Base-by-base conservation (phyloP, 92 coral and sea anemone species). In the Muricea muricata region DNA sequence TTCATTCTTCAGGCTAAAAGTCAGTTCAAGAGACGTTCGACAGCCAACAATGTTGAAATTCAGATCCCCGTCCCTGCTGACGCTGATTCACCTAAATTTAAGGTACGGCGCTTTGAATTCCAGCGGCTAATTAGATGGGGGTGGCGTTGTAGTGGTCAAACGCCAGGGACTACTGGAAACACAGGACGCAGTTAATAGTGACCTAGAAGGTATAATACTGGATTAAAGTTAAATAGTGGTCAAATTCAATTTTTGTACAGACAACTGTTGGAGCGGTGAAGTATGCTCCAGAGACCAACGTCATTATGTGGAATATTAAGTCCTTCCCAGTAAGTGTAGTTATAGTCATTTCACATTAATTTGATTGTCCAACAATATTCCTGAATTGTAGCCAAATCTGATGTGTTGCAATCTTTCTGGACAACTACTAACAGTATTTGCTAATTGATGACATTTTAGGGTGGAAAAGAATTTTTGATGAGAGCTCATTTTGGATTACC, bases 31-130 rank as follows among this genome's bases (percentile, higher is more conserved):
- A 90, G 98, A 58, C 91, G 99, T 42, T 97, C 99, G 68, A 97
- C 99, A 30, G 99, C 99, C 40, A 97, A 97, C 91, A 97, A 97
- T 87, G 99, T 97, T 42, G 99, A 97, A 82, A 97, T 97, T 87
- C 98, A 92, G 63, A 91, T 97, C 32, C 99, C 99, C 61, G 99
- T 97, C 1, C 99, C 99, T 21, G 30, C 88, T 15, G 99, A 97
- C 84, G 99, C 99, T 3, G 99, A 97, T 73, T 92, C 99, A 45
- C 99, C 99, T 5, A 93, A 94, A 89, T 97, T 97, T 78, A 97
- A 97, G 97, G 99, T 86, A 37, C n/a, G n/a, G n/a, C n/a, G n/a
- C n/a, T n/a, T n/a, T n/a, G n/a, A n/a, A n/a, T n/a, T n/a, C n/a
- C n/a, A n/a, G n/a, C n/a, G n/a, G n/a, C n/a, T n/a, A n/a, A n/a